Base-by-base conservation (phyloP, 2,888 invertebrate species). In the Hypolimnas misippus region DNA sequence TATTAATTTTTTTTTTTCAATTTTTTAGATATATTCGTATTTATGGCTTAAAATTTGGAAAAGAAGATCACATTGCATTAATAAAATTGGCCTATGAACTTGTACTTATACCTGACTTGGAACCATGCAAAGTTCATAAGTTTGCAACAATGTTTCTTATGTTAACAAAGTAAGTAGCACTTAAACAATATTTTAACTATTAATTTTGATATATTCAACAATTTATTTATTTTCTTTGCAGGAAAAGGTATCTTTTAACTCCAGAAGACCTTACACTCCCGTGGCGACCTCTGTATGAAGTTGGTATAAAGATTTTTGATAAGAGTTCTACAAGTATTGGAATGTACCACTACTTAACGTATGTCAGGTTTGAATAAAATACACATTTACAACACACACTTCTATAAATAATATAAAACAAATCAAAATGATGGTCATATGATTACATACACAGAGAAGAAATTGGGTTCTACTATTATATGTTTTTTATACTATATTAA, bases 41-140 rank as follows among this genome's bases (percentile, higher is more conserved):
- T 63, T 97, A 97, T 90, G 97, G 97, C 5, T 84, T 96, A 68
- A 97, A 97, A 81, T 98, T 98, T 86, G 95, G 96, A 1, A 98
- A 98, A 83, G 96, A 96, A 71, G 98, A 98, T 81, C 98, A 98
- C 82, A 93, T 98, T 54, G 87, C 93, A 16, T 93, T 98, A 52
- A 94, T 98, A 50, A 95, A 97, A 76, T 82, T 98, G 61, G 93
- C 96, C 62, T 96, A 95, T 83, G 96, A 98, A 77, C 86, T 97
- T 65, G 86, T 97, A 35, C 93, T 94, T 12, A 95, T 96, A 73
- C 96, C 96, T 44, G 94, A 96, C 72, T 88, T 97, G 63, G 97
- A 97, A 82, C 94, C 96, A 64, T 93, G 94, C 67, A 93, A 96
- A 76, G 91, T 97, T 46, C 94, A 94, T 75, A 95, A 95, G 79